phyloP scores from a whole-genome alignment of 2,113 vertebrate genomes.

The Butorides virescens region DNA sequence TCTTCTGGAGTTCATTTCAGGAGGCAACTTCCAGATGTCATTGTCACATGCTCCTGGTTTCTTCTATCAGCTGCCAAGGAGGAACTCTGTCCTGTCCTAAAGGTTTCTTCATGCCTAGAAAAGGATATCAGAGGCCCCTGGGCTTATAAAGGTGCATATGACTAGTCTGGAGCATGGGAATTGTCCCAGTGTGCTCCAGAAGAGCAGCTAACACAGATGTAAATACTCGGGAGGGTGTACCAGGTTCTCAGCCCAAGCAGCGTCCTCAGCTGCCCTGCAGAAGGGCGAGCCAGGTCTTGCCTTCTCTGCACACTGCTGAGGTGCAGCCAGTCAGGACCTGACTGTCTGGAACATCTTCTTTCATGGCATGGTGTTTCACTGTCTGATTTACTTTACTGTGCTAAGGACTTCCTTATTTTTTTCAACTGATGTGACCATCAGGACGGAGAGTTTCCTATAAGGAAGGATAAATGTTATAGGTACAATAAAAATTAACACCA shows the following conservation, averaged over 20 bases:
- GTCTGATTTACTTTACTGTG: neutral
- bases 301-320: neutral
- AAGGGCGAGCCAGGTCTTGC: accelerated
- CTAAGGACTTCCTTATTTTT: neutral
- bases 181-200: neutral
- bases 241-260: neutral
- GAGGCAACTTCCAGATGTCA: neutral
- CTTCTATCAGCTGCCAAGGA: neutral
- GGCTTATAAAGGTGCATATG: neutral
- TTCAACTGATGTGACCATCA: neutral
- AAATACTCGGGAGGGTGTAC: neutral
- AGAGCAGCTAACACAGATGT: neutral
- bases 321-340: neutral
- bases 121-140: neutral
- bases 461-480: neutral
- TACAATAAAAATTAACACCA: neutral
- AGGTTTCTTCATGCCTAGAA: neutral
- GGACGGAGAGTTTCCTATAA: neutral
- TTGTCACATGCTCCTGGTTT: neutral
- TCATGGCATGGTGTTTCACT: neutral
- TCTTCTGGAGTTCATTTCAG: neutral
- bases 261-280: neutral
- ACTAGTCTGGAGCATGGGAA: neutral
- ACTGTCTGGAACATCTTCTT: neutral
- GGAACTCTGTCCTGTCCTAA: neutral